Evolutionary conservation across 2,888 invertebrate species (phyloP).

Genomic region (Anoplius nigerrimus): DNA sequence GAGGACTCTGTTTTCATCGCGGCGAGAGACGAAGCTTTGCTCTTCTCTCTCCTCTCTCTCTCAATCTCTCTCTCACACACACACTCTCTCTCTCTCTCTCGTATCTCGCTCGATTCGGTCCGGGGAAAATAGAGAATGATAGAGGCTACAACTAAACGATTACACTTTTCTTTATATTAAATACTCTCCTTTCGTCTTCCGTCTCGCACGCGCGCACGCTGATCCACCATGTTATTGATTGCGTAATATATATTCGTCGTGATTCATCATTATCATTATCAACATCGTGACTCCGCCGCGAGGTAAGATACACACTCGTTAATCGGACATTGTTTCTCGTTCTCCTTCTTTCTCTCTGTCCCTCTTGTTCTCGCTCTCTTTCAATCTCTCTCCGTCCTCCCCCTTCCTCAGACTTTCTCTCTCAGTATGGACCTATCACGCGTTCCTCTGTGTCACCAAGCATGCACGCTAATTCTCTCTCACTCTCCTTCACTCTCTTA

Average conservation of each 20-base stretch:
- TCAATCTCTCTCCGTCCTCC: conserved; percentile 14
- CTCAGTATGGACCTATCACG: not conserved
- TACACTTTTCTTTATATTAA: conserved; percentile 61
- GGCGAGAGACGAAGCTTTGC: conserved; percentile 38
- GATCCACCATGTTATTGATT: conserved; percentile 35
- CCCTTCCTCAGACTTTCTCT: conserved; percentile 36
- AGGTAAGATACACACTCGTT: conserved; percentile 29
- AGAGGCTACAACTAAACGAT: conserved; percentile 65
- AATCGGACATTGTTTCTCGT: too few species aligned
- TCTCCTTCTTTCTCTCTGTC: conserved; percentile 16
- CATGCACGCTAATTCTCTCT: conserved; percentile 22
- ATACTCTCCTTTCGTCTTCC: conserved; percentile 44
- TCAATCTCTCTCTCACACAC: too few species aligned
- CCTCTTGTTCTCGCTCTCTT: conserved; percentile 10
- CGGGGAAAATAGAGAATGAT: conserved; percentile 37
- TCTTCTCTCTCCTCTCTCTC: conserved; percentile 46
- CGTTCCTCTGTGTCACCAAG: conserved; percentile 23
- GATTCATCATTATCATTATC: too few species aligned
- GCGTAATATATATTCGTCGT: conserved; percentile 11
- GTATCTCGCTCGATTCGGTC: conserved; percentile 32
- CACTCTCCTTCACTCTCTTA: conserved; percentile 38
- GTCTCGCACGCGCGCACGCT: conserved; percentile 20
- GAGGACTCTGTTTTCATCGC: conserved; percentile 25
- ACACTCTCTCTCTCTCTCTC: too few species aligned
- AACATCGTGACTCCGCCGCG: conserved; percentile 20